Conservation (phyloP, 2,113 vertebrate species). For the Dolichotis patagonum region DNA sequence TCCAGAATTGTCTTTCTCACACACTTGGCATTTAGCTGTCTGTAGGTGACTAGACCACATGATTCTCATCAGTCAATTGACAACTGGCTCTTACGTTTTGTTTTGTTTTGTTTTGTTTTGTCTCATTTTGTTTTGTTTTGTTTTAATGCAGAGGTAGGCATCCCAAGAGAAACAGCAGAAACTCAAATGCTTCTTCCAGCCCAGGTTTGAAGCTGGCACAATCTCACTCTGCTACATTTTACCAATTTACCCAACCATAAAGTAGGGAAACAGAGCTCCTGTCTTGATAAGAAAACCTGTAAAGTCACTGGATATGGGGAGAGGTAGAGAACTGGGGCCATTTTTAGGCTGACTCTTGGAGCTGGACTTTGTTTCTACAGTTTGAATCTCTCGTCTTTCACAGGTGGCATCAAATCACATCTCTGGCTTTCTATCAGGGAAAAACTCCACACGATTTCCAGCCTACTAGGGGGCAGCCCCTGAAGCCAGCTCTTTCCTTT, state of each 20-base stretch:
- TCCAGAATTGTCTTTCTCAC: neutral
- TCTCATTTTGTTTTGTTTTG: neutral
- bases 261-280: neutral
- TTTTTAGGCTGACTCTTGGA: neutral
- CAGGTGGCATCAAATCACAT: neutral
- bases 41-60: neutral
- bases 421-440: neutral
- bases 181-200: neutral
- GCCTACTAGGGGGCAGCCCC: neutral
- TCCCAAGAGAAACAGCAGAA: neutral
- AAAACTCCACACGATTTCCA: constrained; percentile 1
- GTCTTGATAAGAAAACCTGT: neutral
- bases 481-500: neutral
- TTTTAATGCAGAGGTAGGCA: neutral
- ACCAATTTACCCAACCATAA: neutral
- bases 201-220: neutral
- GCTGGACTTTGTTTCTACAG: constrained; percentile 18
- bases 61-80: neutral
- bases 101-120: neutral
- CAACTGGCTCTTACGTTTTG: neutral
- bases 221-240: neutral
- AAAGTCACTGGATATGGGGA: neutral
- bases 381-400: neutral
- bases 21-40: neutral
- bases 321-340: neutral